Base-by-base conservation (phyloP, 2,888 invertebrate species). In the Pachycephus smyrnensis region DNA sequence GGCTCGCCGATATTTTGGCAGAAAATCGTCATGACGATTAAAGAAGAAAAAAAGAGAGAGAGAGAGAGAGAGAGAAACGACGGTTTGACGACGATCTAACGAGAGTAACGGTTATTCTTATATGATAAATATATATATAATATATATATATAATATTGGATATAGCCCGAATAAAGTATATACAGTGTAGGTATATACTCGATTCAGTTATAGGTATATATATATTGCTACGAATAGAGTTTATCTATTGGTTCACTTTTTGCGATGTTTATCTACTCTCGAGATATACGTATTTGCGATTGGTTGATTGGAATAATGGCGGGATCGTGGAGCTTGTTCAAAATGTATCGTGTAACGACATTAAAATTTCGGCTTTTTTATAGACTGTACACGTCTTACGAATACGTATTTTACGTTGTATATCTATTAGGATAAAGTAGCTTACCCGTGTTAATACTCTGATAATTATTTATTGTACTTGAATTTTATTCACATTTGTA, bases 31-130 rank as follows among this genome's bases (percentile, higher is more conserved):
- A 31, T 55, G 55, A 23, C 55, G 32, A 23, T 23, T 23, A 12
- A 32, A 40, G 15, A 9, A 55, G 55, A 23, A 15, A 55, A 9
- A 23, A 23, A 23, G 9, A 55, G 55, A 55, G 55, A 55, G 33
- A 55, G 55, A 23, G 55, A 55, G 23, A 23, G 55, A 23, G 9
- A 55, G 55, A 55, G 55, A 23, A 55, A 55, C 23, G 55, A 55
- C 6, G 55, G 55, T 55, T 55, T 55, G 30, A 74, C 31, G 69
- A 75, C 69, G 69, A 75, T 36, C 30, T 68, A 71, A 69, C 78
- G 73, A 55, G 75, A 37, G 74, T 75, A 76, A 78, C 73, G 75
- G 73, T 78, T 78, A 78, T 78, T 78, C 78, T 78, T 78, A 78
- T 78, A 78, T 78, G 78, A 36, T 76, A 78, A 31, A 68, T 71